A percentile compares a stretch with the other conserved stretches of the same genome.
phyloP scores from a whole-genome alignment of 1,140 invertebrate genomes.

The Euglossa dilemma region DNA sequence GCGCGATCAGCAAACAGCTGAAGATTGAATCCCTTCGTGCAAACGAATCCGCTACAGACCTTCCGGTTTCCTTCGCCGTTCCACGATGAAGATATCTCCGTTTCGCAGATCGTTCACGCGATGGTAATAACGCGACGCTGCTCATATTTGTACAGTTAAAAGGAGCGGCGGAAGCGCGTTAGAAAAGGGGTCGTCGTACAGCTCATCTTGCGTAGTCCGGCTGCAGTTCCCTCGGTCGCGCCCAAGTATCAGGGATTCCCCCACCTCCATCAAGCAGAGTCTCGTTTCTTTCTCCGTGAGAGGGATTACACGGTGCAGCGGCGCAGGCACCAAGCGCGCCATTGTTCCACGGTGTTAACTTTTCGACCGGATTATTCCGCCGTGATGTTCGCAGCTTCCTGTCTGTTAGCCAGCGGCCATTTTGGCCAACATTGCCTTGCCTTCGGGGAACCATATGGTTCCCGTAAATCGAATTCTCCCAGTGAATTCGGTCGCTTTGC shows the following conservation, averaged over 20 bases:
- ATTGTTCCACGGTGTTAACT: constrained; percentile 51
- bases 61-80: background rate
- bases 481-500: background rate
- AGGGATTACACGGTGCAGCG: constrained; percentile 14
- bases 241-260: constrained; percentile 21
- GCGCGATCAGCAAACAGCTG: background rate
- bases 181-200: background rate
- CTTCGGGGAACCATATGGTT: background rate
- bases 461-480: too few species aligned
- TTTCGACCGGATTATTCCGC: constrained; percentile 52
- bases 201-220: constrained; percentile 3
- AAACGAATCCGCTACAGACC: background rate
- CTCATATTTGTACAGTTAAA: constrained; percentile 26
- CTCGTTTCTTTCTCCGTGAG: constrained; percentile 24
- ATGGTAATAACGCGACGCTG: constrained; percentile 7
- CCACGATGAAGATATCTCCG: background rate
- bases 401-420: constrained; percentile 28
- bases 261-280: background rate
- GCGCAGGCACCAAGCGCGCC: constrained; percentile 15
- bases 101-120: background rate
- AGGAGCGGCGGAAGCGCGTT: constrained; percentile 10
- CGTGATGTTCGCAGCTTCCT: constrained; percentile 22
- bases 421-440: background rate
- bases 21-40: background rate
- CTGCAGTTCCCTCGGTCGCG: background rate